phyloP scores from a whole-genome alignment of 2,113 vertebrate genomes.

The Manacus vitellinus region DNA sequence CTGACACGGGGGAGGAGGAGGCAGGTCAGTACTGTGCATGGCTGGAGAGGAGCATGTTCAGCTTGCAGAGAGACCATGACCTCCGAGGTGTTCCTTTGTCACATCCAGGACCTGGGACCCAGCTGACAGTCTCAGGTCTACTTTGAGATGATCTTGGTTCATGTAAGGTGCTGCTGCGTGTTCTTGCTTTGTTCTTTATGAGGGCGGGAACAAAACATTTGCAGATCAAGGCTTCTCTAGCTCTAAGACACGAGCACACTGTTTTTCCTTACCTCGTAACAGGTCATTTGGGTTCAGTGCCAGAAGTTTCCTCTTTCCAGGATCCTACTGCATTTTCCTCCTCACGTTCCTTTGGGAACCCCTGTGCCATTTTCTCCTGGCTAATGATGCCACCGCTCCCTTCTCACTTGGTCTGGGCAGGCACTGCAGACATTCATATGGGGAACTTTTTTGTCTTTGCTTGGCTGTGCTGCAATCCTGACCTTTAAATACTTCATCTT shows the following conservation, averaged over 20 bases:
- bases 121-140: not conserved
- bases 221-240: not conserved
- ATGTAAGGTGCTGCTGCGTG: not conserved
- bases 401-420: not conserved
- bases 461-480: constrained; percentile 23
- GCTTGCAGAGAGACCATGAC: not conserved
- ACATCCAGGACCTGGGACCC: too few relatives aligned
- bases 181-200: not conserved
- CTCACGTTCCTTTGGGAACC: not conserved
- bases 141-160: constrained; percentile 18
- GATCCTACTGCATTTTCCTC: not conserved
- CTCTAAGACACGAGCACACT: not conserved
- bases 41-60: not conserved
- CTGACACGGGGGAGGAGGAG: constrained; percentile 69
- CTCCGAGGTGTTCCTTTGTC: not conserved
- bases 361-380: not conserved
- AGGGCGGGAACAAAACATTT: not conserved
- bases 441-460: not conserved
- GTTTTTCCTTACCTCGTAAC: not conserved
- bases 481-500: constrained; percentile 56
- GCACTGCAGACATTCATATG: not conserved
- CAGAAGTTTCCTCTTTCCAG: not conserved
- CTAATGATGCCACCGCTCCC: not conserved
- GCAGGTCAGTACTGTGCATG: not conserved
- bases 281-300: not conserved